A percentile compares a stretch with the other conserved stretches of the same genome.
Evolutionary conservation across 2,113 vertebrate genomes (phyloP).

Genomic region (Scomber colias): DNA sequence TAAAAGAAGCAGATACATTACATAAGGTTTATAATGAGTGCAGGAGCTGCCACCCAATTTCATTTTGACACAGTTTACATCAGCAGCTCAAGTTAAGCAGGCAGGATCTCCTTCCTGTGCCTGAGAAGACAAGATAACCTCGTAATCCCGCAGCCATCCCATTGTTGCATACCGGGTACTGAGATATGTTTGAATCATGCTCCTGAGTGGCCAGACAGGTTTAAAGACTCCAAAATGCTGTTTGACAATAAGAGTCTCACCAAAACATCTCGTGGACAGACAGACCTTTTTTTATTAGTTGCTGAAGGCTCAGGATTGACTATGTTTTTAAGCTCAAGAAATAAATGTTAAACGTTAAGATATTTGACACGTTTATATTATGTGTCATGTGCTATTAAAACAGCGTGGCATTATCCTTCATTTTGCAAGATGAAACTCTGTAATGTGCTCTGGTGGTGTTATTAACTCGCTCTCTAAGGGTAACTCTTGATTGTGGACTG

Average conservation of each 20-base stretch:
- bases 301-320: not conserved
- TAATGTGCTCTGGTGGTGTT: not conserved
- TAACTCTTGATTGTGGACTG: not conserved
- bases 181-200: not conserved
- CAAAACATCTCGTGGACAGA: not conserved
- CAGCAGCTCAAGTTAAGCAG: conserved; percentile 33
- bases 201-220: not conserved
- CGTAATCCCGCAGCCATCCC: not conserved
- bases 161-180: conserved; percentile 5
- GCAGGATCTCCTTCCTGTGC: conserved; percentile 23
- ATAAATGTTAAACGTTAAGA: not conserved
- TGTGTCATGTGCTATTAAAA: not conserved
- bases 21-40: conserved; percentile 77
- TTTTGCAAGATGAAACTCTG: not conserved
- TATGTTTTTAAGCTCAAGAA: not conserved
- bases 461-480: not conserved
- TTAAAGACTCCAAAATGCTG: not conserved
- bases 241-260: too few relatives aligned
- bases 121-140: conserved; percentile 19
- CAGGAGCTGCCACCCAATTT: conserved; percentile 57
- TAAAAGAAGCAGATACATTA: conserved; percentile 70
- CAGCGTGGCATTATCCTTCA: not conserved
- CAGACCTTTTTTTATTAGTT: not conserved
- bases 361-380: not conserved
- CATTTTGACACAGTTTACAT: conserved; percentile 61